Evolutionary conservation across 2,888 invertebrate species (phyloP).

Genomic region (Pollenia labialis): DNA sequence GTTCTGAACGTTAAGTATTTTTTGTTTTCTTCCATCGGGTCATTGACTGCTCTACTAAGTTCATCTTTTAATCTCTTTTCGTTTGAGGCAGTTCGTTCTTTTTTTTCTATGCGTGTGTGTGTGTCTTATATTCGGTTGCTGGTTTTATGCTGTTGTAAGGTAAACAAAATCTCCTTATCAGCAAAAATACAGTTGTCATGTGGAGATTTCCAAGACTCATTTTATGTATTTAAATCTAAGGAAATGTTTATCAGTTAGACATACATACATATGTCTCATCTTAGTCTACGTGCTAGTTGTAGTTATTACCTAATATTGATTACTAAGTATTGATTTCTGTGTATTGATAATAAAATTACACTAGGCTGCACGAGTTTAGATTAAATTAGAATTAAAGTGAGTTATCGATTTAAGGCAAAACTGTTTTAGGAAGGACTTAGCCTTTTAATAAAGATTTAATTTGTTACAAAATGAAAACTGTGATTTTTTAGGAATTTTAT

Average conservation of each 20-base stretch:
- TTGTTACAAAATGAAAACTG: too few species aligned
- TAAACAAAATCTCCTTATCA: slow-evolving; percentile 58
- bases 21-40: slow-evolving; percentile 23
- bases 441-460: too few species aligned
- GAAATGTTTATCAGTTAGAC: slow-evolving; percentile 11
- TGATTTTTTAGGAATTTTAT: too few species aligned
- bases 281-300: slow-evolving; percentile 42
- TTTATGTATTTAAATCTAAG: slow-evolving; percentile 14
- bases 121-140: neutral
- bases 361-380: too few species aligned
- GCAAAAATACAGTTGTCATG: slow-evolving; percentile 14
- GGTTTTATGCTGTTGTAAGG: slow-evolving; percentile 49
- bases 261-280: slow-evolving; percentile 47
- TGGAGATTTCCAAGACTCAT: slow-evolving; percentile 11
- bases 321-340: neutral
- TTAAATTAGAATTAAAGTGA: too few species aligned
- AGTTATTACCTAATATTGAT: neutral
- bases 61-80: slow-evolving; percentile 41
- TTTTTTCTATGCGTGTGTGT: neutral
- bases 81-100: slow-evolving; percentile 2
- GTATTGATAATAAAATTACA: slow-evolving; percentile 10
- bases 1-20: neutral
- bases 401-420: too few species aligned
- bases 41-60: slow-evolving; percentile 60
- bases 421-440: too few species aligned